Evolutionary conservation across 2,888 invertebrate species (phyloP).

Genomic region (Drosophila leonis): DNA sequence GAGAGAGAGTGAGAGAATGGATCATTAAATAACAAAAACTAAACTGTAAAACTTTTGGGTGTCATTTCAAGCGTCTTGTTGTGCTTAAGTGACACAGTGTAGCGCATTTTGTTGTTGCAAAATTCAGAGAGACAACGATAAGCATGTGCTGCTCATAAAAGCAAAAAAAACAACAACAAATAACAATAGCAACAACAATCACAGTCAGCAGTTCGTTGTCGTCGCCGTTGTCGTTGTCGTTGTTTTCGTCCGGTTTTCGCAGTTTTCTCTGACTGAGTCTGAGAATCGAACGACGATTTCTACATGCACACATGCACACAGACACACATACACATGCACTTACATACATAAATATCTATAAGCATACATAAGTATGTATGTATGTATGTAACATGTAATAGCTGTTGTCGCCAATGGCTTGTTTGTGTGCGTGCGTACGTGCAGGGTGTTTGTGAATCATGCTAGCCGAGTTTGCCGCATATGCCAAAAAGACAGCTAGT

Average conservation of each 20-base stretch:
- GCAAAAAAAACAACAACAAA: slow-evolving; percentile 27
- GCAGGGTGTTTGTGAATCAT: slow-evolving; percentile 46
- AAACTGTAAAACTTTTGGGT: slow-evolving; percentile 12
- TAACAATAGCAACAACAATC: slow-evolving; percentile 38
- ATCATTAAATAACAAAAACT: background rate
- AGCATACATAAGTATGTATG: background rate
- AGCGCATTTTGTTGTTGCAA: slow-evolving; percentile 42
- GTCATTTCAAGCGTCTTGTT: slow-evolving; percentile 23
- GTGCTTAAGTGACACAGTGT: slow-evolving; percentile 32
- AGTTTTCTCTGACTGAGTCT: slow-evolving; percentile 58
- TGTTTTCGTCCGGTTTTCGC: slow-evolving; percentile 74
- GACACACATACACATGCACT: slow-evolving; percentile 8
- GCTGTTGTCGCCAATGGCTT: background rate
- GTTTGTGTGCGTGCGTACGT: background rate
- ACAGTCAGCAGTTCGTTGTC: slow-evolving; percentile 61
- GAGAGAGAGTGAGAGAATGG: background rate
- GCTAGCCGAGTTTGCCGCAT: slow-evolving; percentile 17
- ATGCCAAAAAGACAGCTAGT: slow-evolving; percentile 23
- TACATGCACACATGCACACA: slow-evolving; percentile 8
- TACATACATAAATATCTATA: slow-evolving; percentile 16
- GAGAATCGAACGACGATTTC: slow-evolving; percentile 48
- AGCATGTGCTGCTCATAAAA: slow-evolving; percentile 58
- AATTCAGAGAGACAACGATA: slow-evolving; percentile 57
- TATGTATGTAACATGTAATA: slow-evolving; percentile 5
- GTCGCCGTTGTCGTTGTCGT: slow-evolving; percentile 48